phyloP scores from a whole-genome alignment of 37 sponge, comb jelly and placozoan genomes.

The Hormiphora californensis region DNA sequence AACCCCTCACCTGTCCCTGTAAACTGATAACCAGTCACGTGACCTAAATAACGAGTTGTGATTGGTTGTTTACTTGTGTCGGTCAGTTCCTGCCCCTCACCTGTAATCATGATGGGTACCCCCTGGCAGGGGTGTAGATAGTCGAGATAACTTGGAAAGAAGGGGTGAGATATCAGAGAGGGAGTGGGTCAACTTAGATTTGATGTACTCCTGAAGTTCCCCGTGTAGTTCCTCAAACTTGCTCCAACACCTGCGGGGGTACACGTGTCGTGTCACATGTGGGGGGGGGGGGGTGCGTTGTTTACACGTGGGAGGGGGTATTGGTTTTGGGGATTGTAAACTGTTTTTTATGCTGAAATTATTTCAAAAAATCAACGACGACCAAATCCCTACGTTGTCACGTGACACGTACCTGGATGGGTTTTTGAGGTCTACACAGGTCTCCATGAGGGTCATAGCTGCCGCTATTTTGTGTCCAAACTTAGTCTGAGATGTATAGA shows the following conservation, averaged over 20 bases:
- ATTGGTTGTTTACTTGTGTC: no score
- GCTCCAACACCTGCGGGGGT: not conserved
- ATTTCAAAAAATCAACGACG: no score
- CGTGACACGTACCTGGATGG: conserved; percentile 8
- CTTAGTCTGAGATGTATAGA: no score
- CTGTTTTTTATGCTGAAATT: no score
- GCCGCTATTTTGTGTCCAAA: conserved; percentile 7
- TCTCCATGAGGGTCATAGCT: conserved; percentile 11
- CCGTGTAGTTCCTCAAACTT: conserved; percentile 26
- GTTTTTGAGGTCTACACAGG: conserved; percentile 46
- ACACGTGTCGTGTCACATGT: not conserved
- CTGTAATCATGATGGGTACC: conserved; percentile 42
- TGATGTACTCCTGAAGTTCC: conserved; percentile 35
- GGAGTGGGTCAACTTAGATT: conserved; percentile 1
- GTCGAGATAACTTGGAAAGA: not conserved
- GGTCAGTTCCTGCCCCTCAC: no score
- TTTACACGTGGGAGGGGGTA: no score
- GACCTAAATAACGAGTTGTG: no score
- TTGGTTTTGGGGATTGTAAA: no score
- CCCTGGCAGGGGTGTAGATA: conserved; percentile 24
- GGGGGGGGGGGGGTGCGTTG: not conserved
- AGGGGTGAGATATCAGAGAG: conserved; percentile 23
- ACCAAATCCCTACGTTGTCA: no score
- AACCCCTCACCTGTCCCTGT: no score
- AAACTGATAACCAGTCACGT: no score